A percentile compares a stretch with the other conserved stretches of the same genome.
Conservation (phyloP, 1,140 invertebrate species). For the Periplaneta americana region DNA sequence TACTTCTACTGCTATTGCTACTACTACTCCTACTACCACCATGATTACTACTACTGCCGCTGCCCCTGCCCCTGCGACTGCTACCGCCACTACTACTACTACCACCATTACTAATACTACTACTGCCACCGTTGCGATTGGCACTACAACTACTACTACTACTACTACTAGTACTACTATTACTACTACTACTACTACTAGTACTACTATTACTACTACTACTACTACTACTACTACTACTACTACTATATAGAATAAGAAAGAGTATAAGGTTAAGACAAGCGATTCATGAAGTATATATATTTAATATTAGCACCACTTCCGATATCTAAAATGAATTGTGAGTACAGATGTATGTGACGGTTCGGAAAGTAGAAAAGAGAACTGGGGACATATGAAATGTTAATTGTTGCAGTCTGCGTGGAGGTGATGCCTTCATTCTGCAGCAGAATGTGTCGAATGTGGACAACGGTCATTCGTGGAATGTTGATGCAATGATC, state of each 20-base stretch:
- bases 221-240: neutral
- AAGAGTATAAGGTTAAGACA: too few relatives aligned
- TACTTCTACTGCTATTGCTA: neutral
- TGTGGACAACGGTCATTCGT: neutral
- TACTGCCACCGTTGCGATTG: neutral
- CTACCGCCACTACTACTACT: neutral
- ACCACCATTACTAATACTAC: neutral
- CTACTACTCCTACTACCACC: neutral
- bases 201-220: neutral
- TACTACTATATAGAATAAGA: too few relatives aligned
- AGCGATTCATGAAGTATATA: too few relatives aligned
- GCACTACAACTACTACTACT: neutral
- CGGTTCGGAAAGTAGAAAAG: too few relatives aligned
- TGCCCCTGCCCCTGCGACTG: neutral
- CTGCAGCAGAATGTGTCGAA: too few relatives aligned
- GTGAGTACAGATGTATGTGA: too few relatives aligned
- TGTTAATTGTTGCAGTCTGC: too few relatives aligned
- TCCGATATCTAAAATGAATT: too few relatives aligned
- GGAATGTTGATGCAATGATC: neutral
- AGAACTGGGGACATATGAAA: too few relatives aligned
- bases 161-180: neutral
- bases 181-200: neutral
- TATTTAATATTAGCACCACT: too few relatives aligned
- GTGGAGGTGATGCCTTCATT: too few relatives aligned
- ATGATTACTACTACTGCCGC: neutral